Evolutionary conservation across 2,797 vertebrate species (phyloP).

Genomic region (Antennarius maculatus): DNA sequence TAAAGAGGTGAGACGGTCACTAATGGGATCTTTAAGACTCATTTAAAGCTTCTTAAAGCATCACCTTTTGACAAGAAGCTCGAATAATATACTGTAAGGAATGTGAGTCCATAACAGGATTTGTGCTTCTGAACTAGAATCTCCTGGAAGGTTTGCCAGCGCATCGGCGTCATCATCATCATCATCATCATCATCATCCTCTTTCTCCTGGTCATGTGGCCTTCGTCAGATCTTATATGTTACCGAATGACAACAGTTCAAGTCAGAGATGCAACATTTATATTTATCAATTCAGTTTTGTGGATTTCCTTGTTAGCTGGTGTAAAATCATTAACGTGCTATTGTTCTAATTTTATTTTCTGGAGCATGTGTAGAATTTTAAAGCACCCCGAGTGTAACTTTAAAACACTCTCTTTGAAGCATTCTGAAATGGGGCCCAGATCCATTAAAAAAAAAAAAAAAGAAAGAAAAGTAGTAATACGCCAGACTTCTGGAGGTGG

Average conservation of each 20-base stretch:
- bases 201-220: neutral
- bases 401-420: slow-evolving; percentile 8
- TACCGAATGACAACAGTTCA: neutral
- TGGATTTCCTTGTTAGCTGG: neutral
- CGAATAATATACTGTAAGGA: neutral
- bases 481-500: slow-evolving; percentile 31
- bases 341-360: neutral
- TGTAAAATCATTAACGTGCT: neutral
- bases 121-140: slow-evolving; percentile 4
- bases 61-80: slow-evolving; percentile 29
- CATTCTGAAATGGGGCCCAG: neutral
- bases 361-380: neutral
- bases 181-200: neutral
- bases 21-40: slow-evolving; percentile 28
- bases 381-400: neutral
- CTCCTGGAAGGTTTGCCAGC: neutral
- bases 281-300: neutral
- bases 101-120: slow-evolving; percentile 4
- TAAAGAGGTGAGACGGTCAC: slow-evolving; percentile 32
- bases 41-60: slow-evolving; percentile 36
- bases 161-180: no score
- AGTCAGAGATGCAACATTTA: neutral
- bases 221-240: neutral
- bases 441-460: slow-evolving; percentile 49
- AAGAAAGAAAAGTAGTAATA: slow-evolving; percentile 24